phyloP scores from a whole-genome alignment of 2,113 vertebrate genomes.

The Neoarius graeffei region DNA sequence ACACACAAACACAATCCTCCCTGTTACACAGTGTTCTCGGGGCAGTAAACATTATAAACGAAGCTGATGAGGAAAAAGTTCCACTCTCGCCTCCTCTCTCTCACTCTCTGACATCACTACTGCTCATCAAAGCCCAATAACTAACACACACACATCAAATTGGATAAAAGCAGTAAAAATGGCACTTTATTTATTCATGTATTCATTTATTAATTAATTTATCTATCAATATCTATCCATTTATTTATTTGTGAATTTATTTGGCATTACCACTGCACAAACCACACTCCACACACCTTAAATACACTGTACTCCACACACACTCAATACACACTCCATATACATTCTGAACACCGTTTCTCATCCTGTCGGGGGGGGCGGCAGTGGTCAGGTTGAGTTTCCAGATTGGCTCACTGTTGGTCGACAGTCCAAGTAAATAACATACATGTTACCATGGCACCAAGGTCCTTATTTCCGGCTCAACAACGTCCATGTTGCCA shows the following conservation, averaged over 20 bases:
- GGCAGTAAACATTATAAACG: slow-evolving; percentile 21
- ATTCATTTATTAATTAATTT: too few relatives aligned
- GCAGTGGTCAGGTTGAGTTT: neutral
- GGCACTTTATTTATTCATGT: neutral
- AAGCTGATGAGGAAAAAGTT: neutral
- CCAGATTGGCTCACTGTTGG: neutral
- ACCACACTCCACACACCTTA: neutral
- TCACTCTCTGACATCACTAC: neutral
- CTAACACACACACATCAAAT: neutral
- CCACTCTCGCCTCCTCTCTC: neutral
- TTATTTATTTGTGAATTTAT: too few relatives aligned
- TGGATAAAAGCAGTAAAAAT: neutral
- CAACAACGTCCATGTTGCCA: slow-evolving; percentile 14
- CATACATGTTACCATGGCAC: slow-evolving; percentile 21
- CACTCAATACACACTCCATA: neutral
- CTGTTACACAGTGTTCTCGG: slow-evolving; percentile 19
- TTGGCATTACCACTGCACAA: too few relatives aligned
- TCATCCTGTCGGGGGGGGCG: too few relatives aligned
- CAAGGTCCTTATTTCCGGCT: neutral
- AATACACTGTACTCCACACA: neutral
- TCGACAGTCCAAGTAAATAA: slow-evolving; percentile 27
- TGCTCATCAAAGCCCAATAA: neutral
- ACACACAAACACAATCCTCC: slow-evolving; percentile 13
- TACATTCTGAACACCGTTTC: neutral
- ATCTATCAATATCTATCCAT: neutral